Base-by-base conservation (phyloP, 2,113 vertebrate genomes). In the Trichechus manatus region DNA sequence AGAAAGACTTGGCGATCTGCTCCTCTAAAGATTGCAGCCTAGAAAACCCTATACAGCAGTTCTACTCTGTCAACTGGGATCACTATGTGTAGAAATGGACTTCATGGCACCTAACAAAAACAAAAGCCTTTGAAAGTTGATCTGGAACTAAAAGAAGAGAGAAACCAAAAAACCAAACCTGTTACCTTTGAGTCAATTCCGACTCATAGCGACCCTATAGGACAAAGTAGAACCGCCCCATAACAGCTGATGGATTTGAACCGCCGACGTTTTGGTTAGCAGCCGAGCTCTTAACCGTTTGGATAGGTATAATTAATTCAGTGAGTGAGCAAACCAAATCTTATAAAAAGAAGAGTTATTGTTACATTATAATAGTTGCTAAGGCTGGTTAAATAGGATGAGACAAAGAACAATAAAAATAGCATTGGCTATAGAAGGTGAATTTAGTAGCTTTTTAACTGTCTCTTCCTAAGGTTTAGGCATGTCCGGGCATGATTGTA, bases 311-410 rank as follows among this genome's bases (percentile, higher is more conserved):
- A 92, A 75, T 92, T 74, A 87, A 19, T 86, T 66, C 61, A 84
- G 64, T 74, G n/a, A 77, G 29, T 92, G 56, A 92, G 31, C 56
- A 92, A 84, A 85, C 42, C 39, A 87, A 93, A 87, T 87, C 47
- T 78, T 86, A 79, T 20, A n/a, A 33, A 87, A 87, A 87, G 22
- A 47, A 47, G 47, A 10, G 83, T 84, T 89, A 33, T 29, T 75
- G 50, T 79, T 92, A 84, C 31, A 75, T 29, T 68, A 56, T 70
- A 68, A 15, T 59, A 93, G 27, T 25, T 68, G n/a, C 33, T 75
- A 68, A 39, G 22, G 9, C 11, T 66, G 20, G 42, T 53, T 87
- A 86, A 47, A 78, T 23, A 90, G 53, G 81, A 81, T 87, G 20
- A 79, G 53, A 91, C 72, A 63, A 86, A 86, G 53, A 95, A 63